Evolutionary conservation across 2,888 invertebrate species (phyloP), one percentile per base, ranked within the genome.

Genomic region (Lasioglossum malachurum): DNA sequence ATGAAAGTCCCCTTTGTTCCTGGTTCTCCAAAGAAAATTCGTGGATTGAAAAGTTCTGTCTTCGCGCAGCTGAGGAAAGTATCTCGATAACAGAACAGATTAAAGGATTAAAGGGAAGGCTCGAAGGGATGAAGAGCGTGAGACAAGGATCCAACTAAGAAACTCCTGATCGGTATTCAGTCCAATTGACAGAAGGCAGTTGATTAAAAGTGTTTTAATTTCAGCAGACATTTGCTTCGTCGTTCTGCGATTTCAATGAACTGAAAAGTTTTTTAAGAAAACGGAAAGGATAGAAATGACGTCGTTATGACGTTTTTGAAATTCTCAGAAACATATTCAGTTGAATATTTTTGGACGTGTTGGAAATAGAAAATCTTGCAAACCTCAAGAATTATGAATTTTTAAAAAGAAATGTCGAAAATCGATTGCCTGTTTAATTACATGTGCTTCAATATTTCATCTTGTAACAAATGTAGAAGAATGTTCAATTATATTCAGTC

Each of bases 31-130:
- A 69, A 44, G 44, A 27, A 44, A 72, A 72, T 23, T 27, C n/a
- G 44, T 14, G 44, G 44, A 72, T 72, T 8, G 44, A 27, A 72
- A 72, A 46, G 44, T 72, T 44, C 16, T 16, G n/a, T 72, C 16
- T 7, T 16, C 16, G 27, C 27, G 16, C 44, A 27, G 44, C 44
- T 44, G 16, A 72, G n/a, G 72, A 46, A 16, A 16, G 44, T 72
- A 72, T 72, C 41, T 72, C 44, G 72, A 72, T 72, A 72, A 72
- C 72, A 72, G 44, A 27, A 27, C 44, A 44, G 72, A 72, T 72
- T 72, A 72, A 72, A 72, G 72, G 72, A 44, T 72, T 72, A 46
- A 72, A 72, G 27, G 27, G 44, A 8, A 44, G 27, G 44, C n/a
- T 44, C n/a, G 71, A 44, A 44, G 14, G 7, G 72, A 44, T 41